Percentiles rank a stretch among this genome's conserved stretches.
phyloP scores from a whole-genome alignment of 1,140 invertebrate genomes.

The Sinonovacula constricta region DNA sequence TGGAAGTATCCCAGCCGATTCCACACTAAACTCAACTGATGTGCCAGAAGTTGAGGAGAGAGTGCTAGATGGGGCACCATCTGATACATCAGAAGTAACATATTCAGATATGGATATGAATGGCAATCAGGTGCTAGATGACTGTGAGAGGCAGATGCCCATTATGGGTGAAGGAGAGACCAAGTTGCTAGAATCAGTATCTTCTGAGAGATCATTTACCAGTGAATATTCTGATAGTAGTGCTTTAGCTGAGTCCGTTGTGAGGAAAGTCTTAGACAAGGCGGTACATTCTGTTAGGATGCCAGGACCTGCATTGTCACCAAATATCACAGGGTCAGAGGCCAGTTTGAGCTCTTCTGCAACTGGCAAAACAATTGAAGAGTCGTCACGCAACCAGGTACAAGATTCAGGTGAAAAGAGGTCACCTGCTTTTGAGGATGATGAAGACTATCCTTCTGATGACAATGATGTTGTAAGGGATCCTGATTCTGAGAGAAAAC shows the following conservation, averaged over 20 bases:
- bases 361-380: too few species aligned
- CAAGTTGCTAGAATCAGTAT: neutral
- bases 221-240: slow-evolving; percentile 25
- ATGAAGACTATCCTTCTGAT: slow-evolving; percentile 28
- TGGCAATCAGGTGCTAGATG: neutral
- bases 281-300: too few species aligned
- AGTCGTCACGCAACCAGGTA: too few species aligned
- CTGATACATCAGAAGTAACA: neutral
- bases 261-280: slow-evolving; percentile 13
- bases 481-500: neutral
- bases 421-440: too few species aligned
- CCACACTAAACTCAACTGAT: slow-evolving; percentile 14
- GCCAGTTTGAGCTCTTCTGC: too few species aligned
- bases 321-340: too few species aligned
- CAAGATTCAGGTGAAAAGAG: too few species aligned
- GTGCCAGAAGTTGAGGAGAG: neutral
- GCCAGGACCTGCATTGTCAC: too few species aligned
- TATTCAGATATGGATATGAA: neutral
- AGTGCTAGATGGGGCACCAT: neutral
- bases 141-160: neutral
- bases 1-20: slow-evolving; percentile 13
- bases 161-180: neutral
- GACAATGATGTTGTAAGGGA: slow-evolving; percentile 5
- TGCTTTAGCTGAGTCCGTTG: slow-evolving; percentile 39
- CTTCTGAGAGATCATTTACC: slow-evolving; percentile 35